phyloP scores from a whole-genome alignment of 2,888 invertebrate species.

The Drosophila kuntzei region DNA sequence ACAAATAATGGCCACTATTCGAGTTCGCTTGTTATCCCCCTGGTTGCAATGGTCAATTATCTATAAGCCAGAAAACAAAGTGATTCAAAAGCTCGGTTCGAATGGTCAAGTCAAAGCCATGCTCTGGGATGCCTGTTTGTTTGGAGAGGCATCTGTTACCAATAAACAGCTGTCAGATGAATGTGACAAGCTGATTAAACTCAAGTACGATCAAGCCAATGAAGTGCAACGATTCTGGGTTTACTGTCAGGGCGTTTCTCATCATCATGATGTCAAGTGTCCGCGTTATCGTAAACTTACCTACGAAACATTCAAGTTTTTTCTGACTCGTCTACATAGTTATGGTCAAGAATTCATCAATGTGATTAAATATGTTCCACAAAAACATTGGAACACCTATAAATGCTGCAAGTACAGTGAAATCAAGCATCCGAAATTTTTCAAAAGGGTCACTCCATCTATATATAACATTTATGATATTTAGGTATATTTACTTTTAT shows the following conservation, averaged over 20 bases:
- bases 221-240: slow-evolving; percentile 41
- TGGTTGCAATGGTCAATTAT: slow-evolving; percentile 28
- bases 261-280: slow-evolving; percentile 45
- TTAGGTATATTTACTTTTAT: not conserved
- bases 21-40: slow-evolving; percentile 31
- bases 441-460: not conserved
- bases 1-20: slow-evolving; percentile 24
- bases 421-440: not conserved
- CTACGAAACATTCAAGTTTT: slow-evolving; percentile 20
- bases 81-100: slow-evolving; percentile 12
- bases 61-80: slow-evolving; percentile 10
- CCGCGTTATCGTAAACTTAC: slow-evolving; percentile 21
- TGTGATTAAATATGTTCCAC: slow-evolving; percentile 1
- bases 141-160: not conserved
- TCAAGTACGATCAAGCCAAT: fast-evolving
- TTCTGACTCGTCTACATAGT: slow-evolving; percentile 20
- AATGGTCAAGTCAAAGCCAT: not conserved
- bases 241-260: slow-evolving; percentile 38
- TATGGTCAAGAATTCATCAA: not conserved
- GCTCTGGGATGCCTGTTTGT: slow-evolving; percentile 28
- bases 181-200: not conserved
- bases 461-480: not conserved
- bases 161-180: not conserved
- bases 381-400: slow-evolving; percentile 22
- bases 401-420: slow-evolving; percentile 25